Evolutionary conservation across 2,888 invertebrate species (phyloP).

Genomic region (Apamea epomidion): DNA sequence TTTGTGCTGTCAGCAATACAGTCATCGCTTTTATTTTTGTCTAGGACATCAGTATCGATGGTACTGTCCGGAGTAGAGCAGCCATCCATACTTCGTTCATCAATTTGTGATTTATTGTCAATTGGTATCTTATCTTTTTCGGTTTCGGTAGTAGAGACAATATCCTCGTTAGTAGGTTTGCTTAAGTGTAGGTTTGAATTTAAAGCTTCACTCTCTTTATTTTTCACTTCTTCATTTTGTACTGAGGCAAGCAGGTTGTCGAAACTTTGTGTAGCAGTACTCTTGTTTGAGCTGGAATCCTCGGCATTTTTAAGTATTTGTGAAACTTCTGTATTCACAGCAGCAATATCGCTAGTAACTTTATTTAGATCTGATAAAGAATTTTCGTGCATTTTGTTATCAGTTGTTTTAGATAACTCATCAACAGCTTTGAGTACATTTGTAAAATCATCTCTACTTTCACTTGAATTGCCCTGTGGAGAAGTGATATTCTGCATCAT

Average conservation of each 20-base stretch:
- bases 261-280: constrained; percentile 3
- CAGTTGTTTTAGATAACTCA: constrained; percentile 37
- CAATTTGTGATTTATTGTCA: constrained; percentile 49
- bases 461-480: constrained; percentile 65
- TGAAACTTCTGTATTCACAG: constrained; percentile 3
- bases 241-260: constrained; percentile 10
- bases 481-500: constrained; percentile 76
- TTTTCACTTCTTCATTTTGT: constrained; percentile 4
- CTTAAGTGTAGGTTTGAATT: not conserved
- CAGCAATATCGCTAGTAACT: not conserved
- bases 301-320: constrained; percentile 14
- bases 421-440: constrained; percentile 63
- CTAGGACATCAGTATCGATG: constrained; percentile 69
- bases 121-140: constrained; percentile 44
- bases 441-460: constrained; percentile 68
- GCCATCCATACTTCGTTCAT: constrained; percentile 57
- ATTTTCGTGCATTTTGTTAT: not conserved
- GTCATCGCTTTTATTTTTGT: constrained; percentile 64
- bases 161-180: constrained; percentile 67
- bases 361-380: not conserved
- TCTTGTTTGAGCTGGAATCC: not conserved
- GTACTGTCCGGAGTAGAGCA: constrained; percentile 83
- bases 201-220: not conserved
- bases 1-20: constrained; percentile 79
- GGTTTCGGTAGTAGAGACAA: constrained; percentile 78